A percentile compares a stretch with the other conserved stretches of the same genome.
Evolutionary conservation across 2,113 vertebrate genomes (phyloP).

Genomic region (Columba livia): DNA sequence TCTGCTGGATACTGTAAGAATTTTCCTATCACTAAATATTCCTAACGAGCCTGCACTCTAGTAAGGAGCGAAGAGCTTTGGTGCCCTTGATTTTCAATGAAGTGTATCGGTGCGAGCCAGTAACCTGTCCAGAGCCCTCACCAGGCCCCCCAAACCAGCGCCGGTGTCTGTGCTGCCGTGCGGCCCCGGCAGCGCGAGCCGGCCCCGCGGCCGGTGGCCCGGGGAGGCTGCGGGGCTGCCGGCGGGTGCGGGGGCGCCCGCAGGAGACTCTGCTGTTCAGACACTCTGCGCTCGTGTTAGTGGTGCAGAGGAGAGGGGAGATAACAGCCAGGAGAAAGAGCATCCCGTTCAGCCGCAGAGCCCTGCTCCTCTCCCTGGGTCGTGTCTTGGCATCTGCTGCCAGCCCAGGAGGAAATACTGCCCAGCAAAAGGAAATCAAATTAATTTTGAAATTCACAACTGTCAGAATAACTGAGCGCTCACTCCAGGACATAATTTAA

Average conservation of each 20-base stretch:
- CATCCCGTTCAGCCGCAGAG: neutral
- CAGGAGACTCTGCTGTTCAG: no score
- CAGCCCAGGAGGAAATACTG: no score
- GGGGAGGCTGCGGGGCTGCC: neutral
- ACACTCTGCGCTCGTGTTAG: no score
- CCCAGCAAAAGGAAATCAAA: no score
- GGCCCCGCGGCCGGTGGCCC: fast-evolving
- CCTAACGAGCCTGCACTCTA: neutral
- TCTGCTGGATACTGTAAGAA: neutral
- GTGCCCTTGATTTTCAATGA: slow-evolving; percentile 22
- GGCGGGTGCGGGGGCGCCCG: neutral
- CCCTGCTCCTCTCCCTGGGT: fast-evolving
- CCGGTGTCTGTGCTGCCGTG: neutral
- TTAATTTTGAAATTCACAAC: no score
- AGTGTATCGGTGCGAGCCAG: slow-evolving; percentile 18
- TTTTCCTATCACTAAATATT: slow-evolving; percentile 29
- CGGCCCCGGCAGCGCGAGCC: neutral
- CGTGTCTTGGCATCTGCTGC: neutral
- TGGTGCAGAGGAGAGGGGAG: no score
- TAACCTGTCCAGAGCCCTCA: neutral
- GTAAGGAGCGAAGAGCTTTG: neutral
- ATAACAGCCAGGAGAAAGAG: no score
- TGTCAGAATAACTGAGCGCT: no score
- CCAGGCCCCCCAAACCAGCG: neutral
- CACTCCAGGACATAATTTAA: no score